Percentiles rank a stretch among this genome's conserved stretches.
phyloP scores from a whole-genome alignment of 2,888 invertebrate species.

The Caenorhabditis auriculariae region DNA sequence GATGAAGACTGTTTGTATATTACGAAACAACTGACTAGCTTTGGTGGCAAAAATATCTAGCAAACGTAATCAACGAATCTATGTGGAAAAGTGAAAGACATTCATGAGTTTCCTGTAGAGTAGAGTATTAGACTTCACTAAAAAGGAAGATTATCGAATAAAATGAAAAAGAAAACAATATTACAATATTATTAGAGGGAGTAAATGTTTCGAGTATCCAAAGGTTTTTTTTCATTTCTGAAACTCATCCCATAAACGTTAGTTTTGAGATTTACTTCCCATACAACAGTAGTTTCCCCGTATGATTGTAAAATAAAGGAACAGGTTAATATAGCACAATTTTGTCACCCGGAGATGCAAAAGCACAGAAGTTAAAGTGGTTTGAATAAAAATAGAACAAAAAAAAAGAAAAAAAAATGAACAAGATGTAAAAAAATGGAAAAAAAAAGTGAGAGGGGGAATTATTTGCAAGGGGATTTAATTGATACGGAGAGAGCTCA shows the following conservation, averaged over 20 bases:
- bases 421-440: slow-evolving; percentile 1
- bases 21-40: no score
- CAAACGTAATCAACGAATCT: no score
- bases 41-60: no score
- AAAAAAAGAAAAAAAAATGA: slow-evolving; percentile 2
- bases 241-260: no score
- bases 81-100: no score
- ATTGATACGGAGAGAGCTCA: slow-evolving; percentile 19
- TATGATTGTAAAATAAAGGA: neutral
- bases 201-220: neutral
- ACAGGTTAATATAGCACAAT: neutral
- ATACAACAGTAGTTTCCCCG: no score
- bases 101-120: no score
- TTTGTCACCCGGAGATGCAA: neutral
- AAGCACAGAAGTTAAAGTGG: neutral
- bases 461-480: neutral
- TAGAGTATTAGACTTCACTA: no score
- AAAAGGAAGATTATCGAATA: neutral
- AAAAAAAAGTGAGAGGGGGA: slow-evolving; percentile 2
- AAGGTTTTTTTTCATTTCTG: neutral
- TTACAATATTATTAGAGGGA: neutral
- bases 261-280: no score
- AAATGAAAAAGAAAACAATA: neutral
- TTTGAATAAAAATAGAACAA: neutral
- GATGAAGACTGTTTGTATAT: no score